Evolutionary conservation across 2,888 invertebrate genomes (phyloP).

Genomic region (Aphidoletes aphidimyza): DNA sequence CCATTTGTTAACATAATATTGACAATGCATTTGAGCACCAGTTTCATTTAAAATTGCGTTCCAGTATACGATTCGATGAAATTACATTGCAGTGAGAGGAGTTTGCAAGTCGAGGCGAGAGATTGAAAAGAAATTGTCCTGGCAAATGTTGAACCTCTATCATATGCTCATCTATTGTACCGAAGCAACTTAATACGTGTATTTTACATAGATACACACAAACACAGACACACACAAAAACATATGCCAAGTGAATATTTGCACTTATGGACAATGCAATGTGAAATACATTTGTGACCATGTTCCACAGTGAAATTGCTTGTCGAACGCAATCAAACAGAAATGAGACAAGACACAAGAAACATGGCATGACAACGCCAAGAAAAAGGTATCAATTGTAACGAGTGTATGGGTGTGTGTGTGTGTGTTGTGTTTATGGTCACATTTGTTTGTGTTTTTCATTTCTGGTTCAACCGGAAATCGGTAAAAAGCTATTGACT

Average conservation of each 20-base stretch:
- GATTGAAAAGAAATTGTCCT: too few species aligned
- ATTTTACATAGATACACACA: too few species aligned
- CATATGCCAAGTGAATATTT: too few species aligned
- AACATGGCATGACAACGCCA: neutral
- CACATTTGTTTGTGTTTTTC: neutral
- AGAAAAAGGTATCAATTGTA: neutral
- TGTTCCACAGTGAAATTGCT: neutral
- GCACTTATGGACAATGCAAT: neutral
- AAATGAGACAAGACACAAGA: neutral
- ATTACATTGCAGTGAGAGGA: too few species aligned
- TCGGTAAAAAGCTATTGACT: neutral
- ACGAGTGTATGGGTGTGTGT: too few species aligned
- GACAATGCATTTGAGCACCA: neutral
- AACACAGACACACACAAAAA: too few species aligned
- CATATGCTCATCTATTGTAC: too few species aligned
- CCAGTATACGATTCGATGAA: too few species aligned
- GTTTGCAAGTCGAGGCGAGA: too few species aligned
- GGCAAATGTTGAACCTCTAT: too few species aligned
- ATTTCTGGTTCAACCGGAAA: neutral
- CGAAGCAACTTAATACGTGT: too few species aligned
- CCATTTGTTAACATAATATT: constrained; percentile 1
- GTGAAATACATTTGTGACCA: neutral
- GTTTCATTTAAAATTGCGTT: too few species aligned
- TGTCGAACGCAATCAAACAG: constrained; percentile 17
- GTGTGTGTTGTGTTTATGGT: neutral